phyloP scores from a whole-genome alignment of 2,797 vertebrate genomes.

The Muscicapa striata region DNA sequence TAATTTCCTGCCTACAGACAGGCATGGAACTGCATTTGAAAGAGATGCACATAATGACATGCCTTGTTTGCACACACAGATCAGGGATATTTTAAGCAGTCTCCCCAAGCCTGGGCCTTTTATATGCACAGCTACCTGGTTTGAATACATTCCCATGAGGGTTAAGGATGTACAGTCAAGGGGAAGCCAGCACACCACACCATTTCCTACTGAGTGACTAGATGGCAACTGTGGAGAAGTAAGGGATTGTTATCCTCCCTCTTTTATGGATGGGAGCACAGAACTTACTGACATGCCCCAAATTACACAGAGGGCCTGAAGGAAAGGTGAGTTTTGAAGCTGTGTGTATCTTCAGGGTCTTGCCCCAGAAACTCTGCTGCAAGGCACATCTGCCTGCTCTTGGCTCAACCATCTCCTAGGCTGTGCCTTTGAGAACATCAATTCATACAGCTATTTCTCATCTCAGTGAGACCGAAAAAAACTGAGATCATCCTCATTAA shows the following conservation, averaged over 20 bases:
- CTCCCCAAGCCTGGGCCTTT: neutral
- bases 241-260: neutral
- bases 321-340: neutral
- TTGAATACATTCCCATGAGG: neutral
- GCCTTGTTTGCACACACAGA: constrained; percentile 4
- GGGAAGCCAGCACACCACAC: neutral
- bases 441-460: neutral
- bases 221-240: neutral
- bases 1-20: constrained; percentile 19
- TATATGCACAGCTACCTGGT: neutral
- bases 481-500: neutral
- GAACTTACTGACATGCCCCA: neutral
- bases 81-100: neutral
- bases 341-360: neutral
- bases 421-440: neutral
- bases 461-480: neutral
- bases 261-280: neutral
- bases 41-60: neutral
- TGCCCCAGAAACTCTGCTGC: neutral
- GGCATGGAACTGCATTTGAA: neutral
- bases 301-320: neutral
- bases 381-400: neutral
- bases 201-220: neutral
- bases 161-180: neutral
- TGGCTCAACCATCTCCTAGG: neutral